Evolutionary conservation across 1,140 invertebrate genomes (phyloP).

Genomic region (Caenorhabditis brenneri): DNA sequence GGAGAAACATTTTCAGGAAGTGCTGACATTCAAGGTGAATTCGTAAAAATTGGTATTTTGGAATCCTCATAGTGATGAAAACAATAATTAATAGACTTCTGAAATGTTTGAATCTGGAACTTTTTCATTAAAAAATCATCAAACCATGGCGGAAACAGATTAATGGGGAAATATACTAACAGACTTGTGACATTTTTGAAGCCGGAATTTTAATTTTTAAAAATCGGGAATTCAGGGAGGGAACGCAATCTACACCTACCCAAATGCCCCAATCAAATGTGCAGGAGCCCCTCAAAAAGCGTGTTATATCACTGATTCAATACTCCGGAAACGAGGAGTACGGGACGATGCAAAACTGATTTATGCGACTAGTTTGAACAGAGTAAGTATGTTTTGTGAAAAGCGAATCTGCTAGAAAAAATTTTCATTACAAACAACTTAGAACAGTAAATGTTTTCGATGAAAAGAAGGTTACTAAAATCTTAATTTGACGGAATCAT

Average conservation of each 20-base stretch:
- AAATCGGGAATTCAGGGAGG: conserved; percentile 73
- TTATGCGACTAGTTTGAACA: conserved; percentile 85
- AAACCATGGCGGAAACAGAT: no score
- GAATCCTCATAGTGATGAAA: no score
- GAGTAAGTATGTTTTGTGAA: not conserved
- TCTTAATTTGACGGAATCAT: no score
- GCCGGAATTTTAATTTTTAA: not conserved
- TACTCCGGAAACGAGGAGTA: conserved; percentile 80
- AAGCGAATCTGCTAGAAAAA: no score
- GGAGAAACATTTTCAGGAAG: conserved; percentile 79
- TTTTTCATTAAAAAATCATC: no score
- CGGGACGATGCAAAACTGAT: conserved; percentile 80
- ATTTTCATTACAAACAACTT: not conserved
- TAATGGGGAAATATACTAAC: no score
- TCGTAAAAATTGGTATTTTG: no score
- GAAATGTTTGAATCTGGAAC: no score
- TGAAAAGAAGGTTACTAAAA: no score
- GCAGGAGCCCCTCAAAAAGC: conserved; percentile 97
- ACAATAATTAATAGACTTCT: no score
- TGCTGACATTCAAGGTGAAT: conserved; percentile 77
- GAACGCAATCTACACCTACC: conserved; percentile 90
- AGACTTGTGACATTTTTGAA: no score
- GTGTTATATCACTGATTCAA: conserved; percentile 86
- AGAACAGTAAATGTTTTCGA: no score
- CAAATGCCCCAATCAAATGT: conserved; percentile 89